Evolutionary conservation across 2,797 vertebrate genomes (phyloP), one percentile per base, ranked within the genome.

Genomic region (Trachops cirrhosus): DNA sequence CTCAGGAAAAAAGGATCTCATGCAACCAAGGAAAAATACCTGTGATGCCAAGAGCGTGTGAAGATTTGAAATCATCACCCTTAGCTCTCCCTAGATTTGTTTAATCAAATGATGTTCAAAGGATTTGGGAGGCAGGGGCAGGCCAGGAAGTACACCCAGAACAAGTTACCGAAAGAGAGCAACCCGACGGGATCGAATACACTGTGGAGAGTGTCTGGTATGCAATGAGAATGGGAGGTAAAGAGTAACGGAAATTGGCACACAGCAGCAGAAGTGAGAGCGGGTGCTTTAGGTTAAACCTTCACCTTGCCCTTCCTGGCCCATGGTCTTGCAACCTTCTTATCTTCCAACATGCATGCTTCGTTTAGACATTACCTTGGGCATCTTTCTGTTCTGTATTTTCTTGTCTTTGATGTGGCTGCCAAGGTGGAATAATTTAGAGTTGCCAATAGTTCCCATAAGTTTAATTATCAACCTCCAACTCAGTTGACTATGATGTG

Each of bases 321-420:
- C 73, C 6, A 0, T 4, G 24, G 34, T 32, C 86, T 80, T 34
- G 2, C 6, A 18, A 44, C 19, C 9, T 22, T 74, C 12, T 41
- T 37, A 57, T 26, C 50, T 89, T 41, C 54, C 34, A 8, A 9
- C 52, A 32, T 37, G n/a, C 73, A 57, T 44, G 39, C 46, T 84
- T 44, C 26, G 39, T 59, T 93, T 82, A 57, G 11, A 80, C 54
- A 80, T 93, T 34, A 95, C 54, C 85, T 71, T 59, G 46, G 84
- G 46, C 29, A 86, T 77, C 74, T 95, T 92, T 95, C 44, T 54
- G 29, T 85, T 89, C 52, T 46, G 14, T 67, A 7, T 84, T 96
- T 88, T 89, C 67, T 79, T 70, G 37, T 68, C 95, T 97, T 96
- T 97, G 97, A 94, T 95, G 93, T 86, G 82, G 59, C 80, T 97